Conservation (phyloP, 1,140 invertebrate genomes). For the Whitmania pigra region DNA sequence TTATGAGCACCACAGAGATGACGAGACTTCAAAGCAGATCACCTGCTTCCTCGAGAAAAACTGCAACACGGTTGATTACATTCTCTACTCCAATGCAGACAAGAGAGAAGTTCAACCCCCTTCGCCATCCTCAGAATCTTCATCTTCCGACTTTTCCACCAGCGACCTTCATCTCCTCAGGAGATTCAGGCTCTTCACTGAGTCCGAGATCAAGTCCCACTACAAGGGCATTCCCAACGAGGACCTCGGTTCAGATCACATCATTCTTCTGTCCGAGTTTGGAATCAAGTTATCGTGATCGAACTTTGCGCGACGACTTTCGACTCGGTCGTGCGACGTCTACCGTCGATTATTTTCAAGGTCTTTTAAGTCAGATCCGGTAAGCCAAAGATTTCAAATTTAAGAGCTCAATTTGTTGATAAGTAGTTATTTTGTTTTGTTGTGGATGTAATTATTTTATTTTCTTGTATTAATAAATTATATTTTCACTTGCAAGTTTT, state of each 20-base stretch:
- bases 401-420: too few relatives aligned
- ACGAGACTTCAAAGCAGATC: constrained; percentile 25
- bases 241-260: constrained; percentile 8
- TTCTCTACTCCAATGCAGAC: constrained; percentile 34
- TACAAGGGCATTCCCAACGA: constrained; percentile 9
- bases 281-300: neutral
- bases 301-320: too few relatives aligned
- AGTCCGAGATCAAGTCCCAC: neutral
- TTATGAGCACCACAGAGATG: constrained; percentile 19
- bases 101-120: neutral
- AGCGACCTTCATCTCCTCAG: constrained; percentile 8
- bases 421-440: too few relatives aligned
- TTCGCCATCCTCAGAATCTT: neutral
- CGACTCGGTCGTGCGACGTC: too few relatives aligned
- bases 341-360: too few relatives aligned
- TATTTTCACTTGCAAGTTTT: too few relatives aligned
- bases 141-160: neutral
- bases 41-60: constrained; percentile 33
- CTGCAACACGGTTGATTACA: constrained; percentile 39
- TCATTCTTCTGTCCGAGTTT: constrained; percentile 11
- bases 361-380: too few relatives aligned
- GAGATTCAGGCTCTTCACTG: neutral
- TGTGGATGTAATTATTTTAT: too few relatives aligned
- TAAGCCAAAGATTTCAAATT: too few relatives aligned
- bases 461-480: too few relatives aligned